Percentiles rank a stretch among this genome's conserved stretches.
Evolutionary conservation across 1,140 invertebrate species (phyloP).

Genomic region (Telenomus remus): DNA sequence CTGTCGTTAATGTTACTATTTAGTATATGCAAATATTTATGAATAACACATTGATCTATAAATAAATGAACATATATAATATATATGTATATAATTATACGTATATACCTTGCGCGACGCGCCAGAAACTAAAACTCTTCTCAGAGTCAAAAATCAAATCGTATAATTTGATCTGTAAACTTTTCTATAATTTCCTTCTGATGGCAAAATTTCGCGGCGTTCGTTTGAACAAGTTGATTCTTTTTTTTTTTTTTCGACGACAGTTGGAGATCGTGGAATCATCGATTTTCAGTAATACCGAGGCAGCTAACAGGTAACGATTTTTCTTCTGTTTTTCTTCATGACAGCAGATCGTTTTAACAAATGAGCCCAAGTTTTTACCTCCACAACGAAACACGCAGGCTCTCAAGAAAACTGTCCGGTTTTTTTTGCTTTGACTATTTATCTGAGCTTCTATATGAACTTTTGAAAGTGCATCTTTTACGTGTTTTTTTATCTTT

Average conservation of each 20-base stretch:
- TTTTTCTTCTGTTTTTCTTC: neutral
- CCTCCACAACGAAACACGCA: no score
- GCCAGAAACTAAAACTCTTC: no score
- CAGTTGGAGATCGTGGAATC: slow-evolving; percentile 17
- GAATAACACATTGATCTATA: slow-evolving; percentile 16
- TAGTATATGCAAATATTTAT: slow-evolving; percentile 30
- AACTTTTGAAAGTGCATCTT: neutral
- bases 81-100: slow-evolving; percentile 28
- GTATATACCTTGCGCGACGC: slow-evolving; percentile 7
- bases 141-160: no score
- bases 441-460: no score
- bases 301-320: slow-evolving; percentile 11
- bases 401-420: no score
- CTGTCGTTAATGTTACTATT: slow-evolving; percentile 39
- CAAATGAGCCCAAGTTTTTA: no score
- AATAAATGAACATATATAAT: slow-evolving; percentile 20
- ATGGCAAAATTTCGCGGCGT: neutral
- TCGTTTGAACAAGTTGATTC: no score
- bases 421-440: no score
- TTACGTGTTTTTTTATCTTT: neutral
- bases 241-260: neutral
- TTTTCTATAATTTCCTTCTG: neutral
- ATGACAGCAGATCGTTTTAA: no score
- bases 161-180: neutral
- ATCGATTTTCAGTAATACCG: neutral